Base-by-base conservation (phyloP, 1,140 invertebrate species). In the Phthorimaea operculella region DNA sequence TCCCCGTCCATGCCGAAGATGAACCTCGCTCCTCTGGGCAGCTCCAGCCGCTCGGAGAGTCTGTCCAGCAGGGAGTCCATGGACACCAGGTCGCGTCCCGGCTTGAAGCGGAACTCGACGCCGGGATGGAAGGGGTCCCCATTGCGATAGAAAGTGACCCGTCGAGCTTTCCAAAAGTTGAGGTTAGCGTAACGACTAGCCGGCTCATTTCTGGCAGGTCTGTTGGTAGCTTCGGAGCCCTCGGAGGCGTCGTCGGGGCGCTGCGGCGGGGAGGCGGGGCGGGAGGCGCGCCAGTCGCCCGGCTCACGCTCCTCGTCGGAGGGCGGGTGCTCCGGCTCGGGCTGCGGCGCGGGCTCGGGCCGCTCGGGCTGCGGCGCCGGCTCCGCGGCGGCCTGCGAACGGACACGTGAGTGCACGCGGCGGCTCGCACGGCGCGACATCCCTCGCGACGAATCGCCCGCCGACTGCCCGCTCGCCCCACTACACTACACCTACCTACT, bases 141-240 rank as follows among this genome's bases (percentile, higher is more conserved):
- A 89, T 98, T 98, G 72, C 93, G 91, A 82, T 94, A 98, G 81
- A 98, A 97, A 0, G 93, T 92, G 36, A 98, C 93, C 17, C 95
- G 86, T 53, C 92, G 87, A 0, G 94, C 94, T 60, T 93, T 90
- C 93, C 94, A 96, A 68, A 94, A 94, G 44, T 92, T 93, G 36
- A 94, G 88, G 77, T 94, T 93, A 55, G 90, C 91, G 78, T 94
- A 94, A 56, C 91, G 87, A 58, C 88, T 87, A 8, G 87, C 74
- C 8, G 90, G 87, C 66, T 85, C 70, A 17, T 74, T 58, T 66
- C 73, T 65, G 48, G 55, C 55, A 0, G 77, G 77, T 51, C 76
- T 62, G 42, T 58, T 63, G 58, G 74, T 82, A 54, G 67, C 80
- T 77, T 79, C 79, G 10, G 80, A 70, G 56, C 82, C 72, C 74